These are phyloP conservation scores for Tyrophagus putrescentiae DNA, from an alignment of 1,140 invertebrate species.

Conservation along the genomic window DNA sequence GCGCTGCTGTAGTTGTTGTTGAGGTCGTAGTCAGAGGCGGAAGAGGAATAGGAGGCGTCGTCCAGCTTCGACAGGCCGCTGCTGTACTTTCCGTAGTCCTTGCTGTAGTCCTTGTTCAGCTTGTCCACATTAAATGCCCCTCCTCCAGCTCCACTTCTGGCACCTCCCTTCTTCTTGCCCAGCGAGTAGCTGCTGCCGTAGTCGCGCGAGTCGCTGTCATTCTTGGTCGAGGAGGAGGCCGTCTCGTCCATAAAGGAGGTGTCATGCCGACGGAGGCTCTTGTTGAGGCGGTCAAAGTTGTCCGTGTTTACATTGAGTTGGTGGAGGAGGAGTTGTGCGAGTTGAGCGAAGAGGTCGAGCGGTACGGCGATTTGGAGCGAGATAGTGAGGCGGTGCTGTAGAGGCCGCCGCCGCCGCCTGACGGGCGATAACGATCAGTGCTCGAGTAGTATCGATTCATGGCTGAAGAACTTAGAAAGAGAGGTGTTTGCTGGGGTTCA, in stretches of 20 bases:
- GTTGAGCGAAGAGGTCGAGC: not conserved
- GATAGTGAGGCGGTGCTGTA: constrained; percentile 5
- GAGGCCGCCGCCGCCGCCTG: not conserved
- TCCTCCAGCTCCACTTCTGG: no score
- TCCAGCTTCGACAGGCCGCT: no score
- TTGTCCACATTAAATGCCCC: not conserved
- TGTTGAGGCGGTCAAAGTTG: constrained; percentile 2
- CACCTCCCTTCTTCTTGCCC: no score
- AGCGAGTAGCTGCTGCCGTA: not conserved
- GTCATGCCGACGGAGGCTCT: constrained; percentile 2
- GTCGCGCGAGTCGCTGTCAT: not conserved
- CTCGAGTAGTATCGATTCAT: constrained; percentile 5
- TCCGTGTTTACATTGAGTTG: not conserved
- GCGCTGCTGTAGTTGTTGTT: constrained; percentile 8
- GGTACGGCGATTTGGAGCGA: not conserved
- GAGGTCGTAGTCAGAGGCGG: not conserved
- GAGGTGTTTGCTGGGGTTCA: no score
- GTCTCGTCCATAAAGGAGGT: not conserved
- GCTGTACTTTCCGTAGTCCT: not conserved
- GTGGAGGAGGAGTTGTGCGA: not conserved
- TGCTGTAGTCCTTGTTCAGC: not conserved
- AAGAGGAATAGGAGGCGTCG: not conserved
- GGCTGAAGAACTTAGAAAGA: no score
- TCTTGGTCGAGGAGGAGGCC: not conserved
- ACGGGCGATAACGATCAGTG: not conserved